Evolutionary conservation across 2,113 vertebrate species (phyloP).

Genomic region (Ardeotis arabs): DNA sequence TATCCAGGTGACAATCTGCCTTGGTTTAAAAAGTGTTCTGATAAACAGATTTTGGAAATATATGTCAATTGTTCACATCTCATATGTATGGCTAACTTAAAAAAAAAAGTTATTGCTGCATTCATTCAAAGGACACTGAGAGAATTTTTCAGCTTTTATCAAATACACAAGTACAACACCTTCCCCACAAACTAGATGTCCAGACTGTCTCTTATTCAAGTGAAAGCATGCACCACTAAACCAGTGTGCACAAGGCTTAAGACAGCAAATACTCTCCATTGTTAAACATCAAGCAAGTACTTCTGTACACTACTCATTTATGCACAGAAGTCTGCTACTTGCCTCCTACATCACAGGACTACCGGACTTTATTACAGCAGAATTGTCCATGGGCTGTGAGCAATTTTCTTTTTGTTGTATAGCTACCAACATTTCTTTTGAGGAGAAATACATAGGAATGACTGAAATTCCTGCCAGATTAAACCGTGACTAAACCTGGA

Average conservation of each 20-base stretch:
- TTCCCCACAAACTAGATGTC: not conserved
- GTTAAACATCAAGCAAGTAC: constrained; percentile 9
- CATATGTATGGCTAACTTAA: not conserved
- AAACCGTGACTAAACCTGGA: not conserved
- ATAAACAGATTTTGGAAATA: not conserved
- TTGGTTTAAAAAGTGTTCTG: not conserved
- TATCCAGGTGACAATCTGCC: not conserved
- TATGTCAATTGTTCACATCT: not conserved
- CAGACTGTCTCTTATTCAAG: not conserved
- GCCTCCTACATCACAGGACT: not conserved
- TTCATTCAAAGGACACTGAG: not conserved
- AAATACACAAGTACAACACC: not conserved
- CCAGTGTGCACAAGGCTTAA: not conserved
- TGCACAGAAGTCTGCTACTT: not conserved
- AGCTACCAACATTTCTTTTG: not conserved
- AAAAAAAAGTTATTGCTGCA: not conserved
- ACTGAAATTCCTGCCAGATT: not conserved
- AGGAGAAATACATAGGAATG: not conserved
- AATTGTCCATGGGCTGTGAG: not conserved
- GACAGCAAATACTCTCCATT: not conserved
- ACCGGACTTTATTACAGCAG: not conserved
- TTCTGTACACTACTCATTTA: not conserved
- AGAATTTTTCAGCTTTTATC: not conserved
- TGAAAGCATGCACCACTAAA: not conserved
- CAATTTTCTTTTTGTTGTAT: not conserved